Conservation (phyloP, 2,113 vertebrate genomes). For the Balaenoptera acutorostrata region DNA sequence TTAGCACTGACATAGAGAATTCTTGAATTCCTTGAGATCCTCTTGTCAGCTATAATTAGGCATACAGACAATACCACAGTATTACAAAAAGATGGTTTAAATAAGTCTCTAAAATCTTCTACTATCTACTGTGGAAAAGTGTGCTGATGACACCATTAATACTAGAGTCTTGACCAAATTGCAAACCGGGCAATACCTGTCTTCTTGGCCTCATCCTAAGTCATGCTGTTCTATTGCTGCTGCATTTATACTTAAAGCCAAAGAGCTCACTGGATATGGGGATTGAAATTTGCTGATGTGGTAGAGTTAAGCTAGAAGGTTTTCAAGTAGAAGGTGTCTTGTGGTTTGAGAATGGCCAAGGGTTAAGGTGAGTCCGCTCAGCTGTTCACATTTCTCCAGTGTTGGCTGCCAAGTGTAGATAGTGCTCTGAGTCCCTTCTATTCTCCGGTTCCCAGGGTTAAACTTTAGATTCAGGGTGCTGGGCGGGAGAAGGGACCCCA, state of each 20-base stretch:
- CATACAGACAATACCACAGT: not conserved
- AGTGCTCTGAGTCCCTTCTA: not conserved
- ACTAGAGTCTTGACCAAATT: not conserved
- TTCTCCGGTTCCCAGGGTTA: not conserved
- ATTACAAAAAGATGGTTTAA: constrained; percentile 9
- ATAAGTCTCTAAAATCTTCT: constrained; percentile 31
- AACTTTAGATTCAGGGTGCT: not conserved
- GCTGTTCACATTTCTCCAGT: not conserved
- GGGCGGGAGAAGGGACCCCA: not conserved
- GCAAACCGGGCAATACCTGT: not conserved
- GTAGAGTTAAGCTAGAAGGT: not conserved
- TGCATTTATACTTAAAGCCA: not conserved
- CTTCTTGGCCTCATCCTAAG: not conserved
- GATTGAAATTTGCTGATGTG: not conserved
- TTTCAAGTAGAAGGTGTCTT: not conserved
- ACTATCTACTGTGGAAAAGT: not conserved
- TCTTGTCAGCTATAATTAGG: constrained; percentile 18
- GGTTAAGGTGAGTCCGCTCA: not conserved
- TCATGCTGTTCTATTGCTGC: not conserved
- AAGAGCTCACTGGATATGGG: not conserved
- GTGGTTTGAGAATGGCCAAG: not conserved
- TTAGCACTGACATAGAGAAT: not conserved
- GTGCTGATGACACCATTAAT: not conserved
- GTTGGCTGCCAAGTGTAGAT: not conserved
- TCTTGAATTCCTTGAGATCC: constrained; percentile 13